Percentiles rank a stretch among this genome's conserved stretches.
phyloP scores from a whole-genome alignment of 2,797 vertebrate species.

The Sebastes variabilis region DNA sequence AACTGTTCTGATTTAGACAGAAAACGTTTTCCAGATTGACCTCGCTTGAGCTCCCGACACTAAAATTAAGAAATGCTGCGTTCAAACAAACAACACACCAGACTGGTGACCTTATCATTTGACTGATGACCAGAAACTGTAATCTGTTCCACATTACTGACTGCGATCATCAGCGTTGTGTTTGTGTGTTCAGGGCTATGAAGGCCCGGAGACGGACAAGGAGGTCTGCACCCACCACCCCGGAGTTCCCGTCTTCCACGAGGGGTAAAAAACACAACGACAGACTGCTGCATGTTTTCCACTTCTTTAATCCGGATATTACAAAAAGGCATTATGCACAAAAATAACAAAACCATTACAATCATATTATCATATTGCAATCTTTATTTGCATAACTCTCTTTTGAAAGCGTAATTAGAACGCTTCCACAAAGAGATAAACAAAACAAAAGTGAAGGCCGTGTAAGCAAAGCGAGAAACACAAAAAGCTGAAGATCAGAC shows the following conservation, averaged over 20 bases:
- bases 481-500: neutral
- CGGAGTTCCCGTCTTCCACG: conserved; percentile 91
- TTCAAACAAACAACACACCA: neutral
- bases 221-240: conserved; percentile 89
- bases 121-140: neutral
- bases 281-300: neutral
- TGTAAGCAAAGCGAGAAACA: neutral
- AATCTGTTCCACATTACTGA: neutral
- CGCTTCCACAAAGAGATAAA: neutral
- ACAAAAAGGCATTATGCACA: neutral
- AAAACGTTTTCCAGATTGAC: neutral
- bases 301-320: neutral
- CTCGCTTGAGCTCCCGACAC: neutral
- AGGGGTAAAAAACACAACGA: conserved; percentile 85
- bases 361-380: neutral
- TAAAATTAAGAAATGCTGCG: neutral
- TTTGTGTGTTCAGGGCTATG: conserved; percentile 80
- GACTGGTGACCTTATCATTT: neutral
- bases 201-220: conserved; percentile 83
- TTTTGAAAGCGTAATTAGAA: conserved; percentile 11
- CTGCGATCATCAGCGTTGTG: neutral
- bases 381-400: conserved; percentile 5
- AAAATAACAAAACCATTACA: neutral
- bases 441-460: conserved; percentile 1
- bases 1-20: neutral